Evolutionary conservation across 2,797 vertebrate genomes (phyloP).

Genomic region (Mus caroli): DNA sequence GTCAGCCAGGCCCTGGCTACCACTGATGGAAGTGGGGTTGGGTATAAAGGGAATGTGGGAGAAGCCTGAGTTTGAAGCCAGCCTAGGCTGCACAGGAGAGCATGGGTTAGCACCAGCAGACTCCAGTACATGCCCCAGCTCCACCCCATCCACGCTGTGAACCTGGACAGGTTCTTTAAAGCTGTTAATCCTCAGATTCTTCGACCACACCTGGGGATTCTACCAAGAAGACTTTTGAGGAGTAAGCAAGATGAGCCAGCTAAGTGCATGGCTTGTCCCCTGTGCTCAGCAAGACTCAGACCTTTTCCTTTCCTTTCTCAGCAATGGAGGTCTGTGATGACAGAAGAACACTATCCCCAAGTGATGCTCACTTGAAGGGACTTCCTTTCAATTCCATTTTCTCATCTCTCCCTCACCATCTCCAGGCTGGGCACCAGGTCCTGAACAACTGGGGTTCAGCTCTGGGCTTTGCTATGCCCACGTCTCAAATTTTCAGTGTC

Average conservation of each 20-base stretch:
- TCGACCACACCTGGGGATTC: not conserved
- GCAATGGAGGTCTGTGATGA: not conserved
- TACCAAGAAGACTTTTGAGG: not conserved
- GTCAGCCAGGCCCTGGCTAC: not conserved
- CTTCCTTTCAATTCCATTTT: not conserved
- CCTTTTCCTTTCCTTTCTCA: not conserved
- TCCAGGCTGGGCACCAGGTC: not conserved
- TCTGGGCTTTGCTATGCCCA: not conserved
- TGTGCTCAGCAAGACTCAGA: not conserved
- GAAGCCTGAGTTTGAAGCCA: not conserved
- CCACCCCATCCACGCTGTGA: not conserved
- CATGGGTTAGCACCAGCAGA: not conserved
- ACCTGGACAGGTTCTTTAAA: not conserved
- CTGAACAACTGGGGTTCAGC: not conserved
- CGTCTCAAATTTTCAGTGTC: not conserved
- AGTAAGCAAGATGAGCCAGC: not conserved
- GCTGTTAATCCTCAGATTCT: slow-evolving; percentile 11
- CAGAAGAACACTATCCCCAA: not conserved
- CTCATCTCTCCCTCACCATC: not conserved
- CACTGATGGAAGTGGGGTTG: not conserved
- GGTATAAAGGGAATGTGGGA: not conserved
- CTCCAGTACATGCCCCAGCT: not conserved
- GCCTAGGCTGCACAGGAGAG: not conserved
- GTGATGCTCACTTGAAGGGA: not conserved
- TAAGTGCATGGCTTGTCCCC: not conserved